Evolutionary conservation across 2,113 vertebrate genomes (phyloP).

Genomic region (Actenoides lindsayi): DNA sequence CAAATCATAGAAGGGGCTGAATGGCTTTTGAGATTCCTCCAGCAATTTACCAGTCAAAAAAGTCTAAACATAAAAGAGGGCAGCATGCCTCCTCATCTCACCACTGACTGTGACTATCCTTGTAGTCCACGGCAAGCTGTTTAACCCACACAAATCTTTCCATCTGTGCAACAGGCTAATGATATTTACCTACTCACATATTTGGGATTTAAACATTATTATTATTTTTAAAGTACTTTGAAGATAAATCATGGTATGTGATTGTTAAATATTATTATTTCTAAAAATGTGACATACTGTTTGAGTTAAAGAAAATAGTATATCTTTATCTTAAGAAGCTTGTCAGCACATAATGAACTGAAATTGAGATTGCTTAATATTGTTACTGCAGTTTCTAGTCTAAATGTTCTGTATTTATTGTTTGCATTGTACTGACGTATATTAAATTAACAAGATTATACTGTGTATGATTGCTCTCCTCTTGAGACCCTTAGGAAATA

Average conservation of each 20-base stretch:
- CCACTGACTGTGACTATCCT: not conserved
- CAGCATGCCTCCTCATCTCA: not conserved
- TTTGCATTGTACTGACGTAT: conserved; percentile 42
- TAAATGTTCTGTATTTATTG: conserved; percentile 54
- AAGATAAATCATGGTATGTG: conserved; percentile 15
- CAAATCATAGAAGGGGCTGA: not conserved
- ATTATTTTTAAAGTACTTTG: conserved; percentile 26
- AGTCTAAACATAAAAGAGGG: not conserved
- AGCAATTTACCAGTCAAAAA: not conserved
- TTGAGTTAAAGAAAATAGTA: conserved; percentile 41
- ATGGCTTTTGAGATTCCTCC: not conserved
- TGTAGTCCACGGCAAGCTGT: not conserved
- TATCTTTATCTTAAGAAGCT: conserved; percentile 47
- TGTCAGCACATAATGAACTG: conserved; percentile 35
- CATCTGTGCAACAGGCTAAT: conserved; percentile 5
- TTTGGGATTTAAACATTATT: conserved; percentile 16
- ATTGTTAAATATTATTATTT: conserved; percentile 42
- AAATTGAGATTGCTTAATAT: conserved; percentile 50
- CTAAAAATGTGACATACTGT: conserved; percentile 30
- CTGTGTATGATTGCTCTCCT: conserved; percentile 29
- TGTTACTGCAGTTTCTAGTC: conserved; percentile 48
- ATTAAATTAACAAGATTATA: conserved; percentile 63
- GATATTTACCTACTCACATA: not conserved
- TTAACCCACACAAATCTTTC: conserved; percentile 8
- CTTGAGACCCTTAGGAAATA: conserved; percentile 49